Evolutionary conservation across 1,140 invertebrate genomes (phyloP).

Genomic region (Sinella curviseta): DNA sequence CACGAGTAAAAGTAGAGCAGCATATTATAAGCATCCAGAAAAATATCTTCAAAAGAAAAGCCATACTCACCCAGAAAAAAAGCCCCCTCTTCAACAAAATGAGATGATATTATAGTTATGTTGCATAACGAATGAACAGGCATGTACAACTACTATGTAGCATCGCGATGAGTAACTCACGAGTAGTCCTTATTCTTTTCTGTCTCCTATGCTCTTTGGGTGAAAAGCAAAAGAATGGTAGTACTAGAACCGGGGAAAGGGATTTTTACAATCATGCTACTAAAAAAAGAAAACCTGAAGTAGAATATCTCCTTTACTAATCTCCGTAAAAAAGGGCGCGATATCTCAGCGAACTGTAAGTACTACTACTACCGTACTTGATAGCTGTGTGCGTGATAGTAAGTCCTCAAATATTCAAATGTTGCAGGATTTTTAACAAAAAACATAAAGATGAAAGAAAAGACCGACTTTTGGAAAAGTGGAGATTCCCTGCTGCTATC

Average conservation of each 20-base stretch:
- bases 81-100: too few relatives aligned
- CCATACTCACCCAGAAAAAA: too few relatives aligned
- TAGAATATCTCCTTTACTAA: slow-evolving; percentile 9
- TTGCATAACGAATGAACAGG: too few relatives aligned
- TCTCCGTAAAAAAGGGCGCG: background rate
- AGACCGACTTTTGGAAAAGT: background rate
- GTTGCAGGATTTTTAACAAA: background rate
- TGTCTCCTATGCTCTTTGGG: background rate
- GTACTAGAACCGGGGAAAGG: background rate
- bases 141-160: too few relatives aligned
- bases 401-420: slow-evolving; percentile 21
- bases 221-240: background rate
- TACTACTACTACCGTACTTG: background rate
- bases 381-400: background rate
- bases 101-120: too few relatives aligned
- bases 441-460: slow-evolving; percentile 26
- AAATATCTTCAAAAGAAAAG: too few relatives aligned
- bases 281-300: background rate
- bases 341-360: background rate
- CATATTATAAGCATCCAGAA: too few relatives aligned
- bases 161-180: too few relatives aligned
- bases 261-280: slow-evolving; percentile 13
- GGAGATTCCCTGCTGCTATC: background rate
- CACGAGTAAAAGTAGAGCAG: too few relatives aligned
- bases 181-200: background rate